Evolutionary conservation across 2,888 invertebrate genomes (phyloP), one percentile per base, ranked within the genome.

Genomic region (Branchipolynoe longqiensis): DNA sequence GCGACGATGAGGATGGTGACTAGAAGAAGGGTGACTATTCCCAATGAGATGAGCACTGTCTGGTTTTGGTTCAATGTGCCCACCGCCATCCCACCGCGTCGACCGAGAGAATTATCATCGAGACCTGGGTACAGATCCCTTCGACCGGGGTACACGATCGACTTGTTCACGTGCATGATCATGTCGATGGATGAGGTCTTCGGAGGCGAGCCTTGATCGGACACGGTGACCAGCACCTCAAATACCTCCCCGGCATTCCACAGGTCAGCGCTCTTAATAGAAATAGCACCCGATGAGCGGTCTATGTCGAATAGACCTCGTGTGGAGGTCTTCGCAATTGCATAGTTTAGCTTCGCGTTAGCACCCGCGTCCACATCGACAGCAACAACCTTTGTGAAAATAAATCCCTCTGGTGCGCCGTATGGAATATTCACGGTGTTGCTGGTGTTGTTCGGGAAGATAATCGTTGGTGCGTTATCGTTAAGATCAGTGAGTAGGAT

Each of bases 271-370:
- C 40, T 38, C 18, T 87, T 89, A 0, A 92, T 87, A 48, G 89
- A 89, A n/a, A 95, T 92, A 54, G 92, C 93, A 0, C 95, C 95
- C 18, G 91, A 90, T 1, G 90, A 86, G 1, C 91, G 87, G 84
- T 94, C 93, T 81, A 95, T 92, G 78, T 89, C 90, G 89, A 95
- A 95, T 78, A 94, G 90, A 2, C 90, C 90, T 2, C 93, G 92
- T 36, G 92, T 92, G 85, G 94, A 94, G 18, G 94, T 94, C 54
- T 86, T 87, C 8, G 89, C 86, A 54, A 91, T 87, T 38, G 87
- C 85, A 85, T 87, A 91, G 25, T 86, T 87, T 58, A 91, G 83
- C 40, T 87, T 83, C 6, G 92, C 89, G 91, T 91, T 91, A 36
- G 88, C 41, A 0, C 89, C 88, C 25, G 89, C 87, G 88, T 93